phyloP scores from a whole-genome alignment of 1,140 invertebrate species.

The Drosophila athabasca region DNA sequence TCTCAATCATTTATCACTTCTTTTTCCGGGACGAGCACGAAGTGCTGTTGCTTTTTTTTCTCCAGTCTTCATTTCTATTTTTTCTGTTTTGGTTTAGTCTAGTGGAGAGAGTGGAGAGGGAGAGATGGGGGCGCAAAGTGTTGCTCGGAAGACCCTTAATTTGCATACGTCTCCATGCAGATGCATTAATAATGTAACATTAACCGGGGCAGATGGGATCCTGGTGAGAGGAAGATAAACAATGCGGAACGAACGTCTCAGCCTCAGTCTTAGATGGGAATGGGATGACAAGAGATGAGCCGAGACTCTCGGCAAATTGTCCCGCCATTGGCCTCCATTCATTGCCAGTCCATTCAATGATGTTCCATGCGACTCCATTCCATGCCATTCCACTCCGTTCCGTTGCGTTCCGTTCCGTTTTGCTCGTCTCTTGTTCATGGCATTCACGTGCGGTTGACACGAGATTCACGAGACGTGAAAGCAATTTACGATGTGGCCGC shows the following conservation, averaged over 20 bases:
- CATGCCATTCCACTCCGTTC: slow-evolving; percentile 1
- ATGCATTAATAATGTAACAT: slow-evolving; percentile 78
- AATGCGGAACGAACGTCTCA: slow-evolving; percentile 46
- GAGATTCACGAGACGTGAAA: slow-evolving; percentile 60
- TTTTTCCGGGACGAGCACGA: slow-evolving; percentile 14
- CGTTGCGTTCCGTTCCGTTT: no score
- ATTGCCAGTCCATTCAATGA: background rate
- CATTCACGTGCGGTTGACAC: slow-evolving; percentile 59
- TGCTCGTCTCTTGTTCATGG: slow-evolving; percentile 42
- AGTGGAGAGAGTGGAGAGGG: background rate
- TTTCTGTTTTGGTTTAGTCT: background rate
- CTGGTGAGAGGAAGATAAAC: slow-evolving; percentile 32
- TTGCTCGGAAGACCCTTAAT: slow-evolving; percentile 12
- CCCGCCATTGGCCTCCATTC: background rate
- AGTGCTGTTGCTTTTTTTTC: slow-evolving; percentile 15
- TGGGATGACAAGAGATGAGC: slow-evolving; percentile 45
- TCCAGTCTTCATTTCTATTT: slow-evolving; percentile 1
- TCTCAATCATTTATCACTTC: slow-evolving; percentile 50
- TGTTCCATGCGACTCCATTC: background rate
- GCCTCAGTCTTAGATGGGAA: slow-evolving; percentile 1
- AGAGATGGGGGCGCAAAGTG: no score
- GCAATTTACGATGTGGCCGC: slow-evolving; percentile 72
- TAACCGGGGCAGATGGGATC: slow-evolving; percentile 32
- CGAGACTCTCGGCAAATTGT: slow-evolving; percentile 6
- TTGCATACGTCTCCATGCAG: slow-evolving; percentile 57